Evolutionary conservation across 2,797 vertebrate genomes (phyloP).

Genomic region (Macroramphosus scolopax): DNA sequence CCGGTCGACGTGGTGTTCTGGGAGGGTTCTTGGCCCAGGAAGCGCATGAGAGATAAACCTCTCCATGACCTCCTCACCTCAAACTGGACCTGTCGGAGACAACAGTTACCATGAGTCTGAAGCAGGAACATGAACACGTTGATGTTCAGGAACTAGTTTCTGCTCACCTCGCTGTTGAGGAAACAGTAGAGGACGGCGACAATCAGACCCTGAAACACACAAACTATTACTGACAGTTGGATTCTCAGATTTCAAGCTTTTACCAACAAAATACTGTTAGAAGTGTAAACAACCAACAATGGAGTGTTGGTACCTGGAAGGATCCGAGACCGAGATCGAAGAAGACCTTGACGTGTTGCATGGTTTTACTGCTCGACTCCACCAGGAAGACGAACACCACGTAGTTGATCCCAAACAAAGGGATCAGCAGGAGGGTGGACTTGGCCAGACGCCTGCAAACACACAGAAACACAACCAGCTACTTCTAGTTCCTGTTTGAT

Average conservation of each 20-base stretch:
- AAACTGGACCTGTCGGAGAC: constrained; percentile 81
- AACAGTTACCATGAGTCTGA: not conserved
- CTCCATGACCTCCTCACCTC: constrained; percentile 89
- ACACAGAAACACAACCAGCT: constrained; percentile 1
- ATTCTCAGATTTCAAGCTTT: not conserved
- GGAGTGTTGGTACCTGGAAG: constrained; percentile 83
- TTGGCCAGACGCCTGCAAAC: constrained; percentile 87
- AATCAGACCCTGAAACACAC: constrained; percentile 84
- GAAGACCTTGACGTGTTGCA: constrained; percentile 82
- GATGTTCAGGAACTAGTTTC: not conserved
- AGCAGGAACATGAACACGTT: not conserved
- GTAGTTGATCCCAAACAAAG: constrained; percentile 91
- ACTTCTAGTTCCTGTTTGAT: no score
- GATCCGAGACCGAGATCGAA: constrained; percentile 90
- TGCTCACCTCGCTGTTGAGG: constrained; percentile 91
- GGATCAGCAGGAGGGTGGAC: constrained; percentile 92
- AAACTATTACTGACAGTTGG: constrained; percentile 4
- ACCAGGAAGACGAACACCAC: constrained; percentile 85
- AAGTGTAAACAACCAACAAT: no score
- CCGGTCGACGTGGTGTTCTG: constrained; percentile 79
- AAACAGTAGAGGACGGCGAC: constrained; percentile 93
- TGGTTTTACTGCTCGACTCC: constrained; percentile 62
- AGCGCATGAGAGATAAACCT: constrained; percentile 77
- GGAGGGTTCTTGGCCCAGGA: constrained; percentile 73
- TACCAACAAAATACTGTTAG: not conserved